Base-by-base conservation (phyloP, 1,140 invertebrate species). In the Drosophila insularis region DNA sequence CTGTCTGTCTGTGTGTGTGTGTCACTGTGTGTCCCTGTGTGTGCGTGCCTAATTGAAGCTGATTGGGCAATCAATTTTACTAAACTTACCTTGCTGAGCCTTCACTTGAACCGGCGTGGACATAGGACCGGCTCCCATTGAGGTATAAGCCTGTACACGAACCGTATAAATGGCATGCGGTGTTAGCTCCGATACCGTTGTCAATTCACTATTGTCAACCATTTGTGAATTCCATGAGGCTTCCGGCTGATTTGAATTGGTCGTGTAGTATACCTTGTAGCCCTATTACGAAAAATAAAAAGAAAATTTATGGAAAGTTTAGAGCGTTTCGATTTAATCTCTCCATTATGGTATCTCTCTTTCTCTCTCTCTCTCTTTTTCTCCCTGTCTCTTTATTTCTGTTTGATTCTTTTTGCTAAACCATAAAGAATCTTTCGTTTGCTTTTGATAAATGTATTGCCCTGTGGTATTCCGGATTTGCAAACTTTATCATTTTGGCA, bases 201-300 rank as follows among this genome's bases (percentile, higher is more conserved):
- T 98, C 80, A 99, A 92, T 82, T 97, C 96, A 91, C 96, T 98
- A 91, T 97, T 98, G 92, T 98, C 97, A 74, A 98, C 97, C 93
- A 96, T 95, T 93, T 98, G 97, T 7, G 96, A 96, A 71, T 97
- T 95, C 98, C 98, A 99, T 10, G 96, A 96, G 32, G 96, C 95
- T 92, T 98, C 95, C 4, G 96, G 95, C 54, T 97, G 95, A 77
- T 96, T 95, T 19, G 97, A 95, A 87, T 98, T 96, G 77, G 95
- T 96, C 7, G 98, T 99, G 93, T 98, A 99, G 92, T 97, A 99
- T 60, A 99, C 97, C 93, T 98, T 99, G 94, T 99, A 99, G 72
- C 97, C 98, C 98, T 99, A 72, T 68, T 11, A 55, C 14, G 55
- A 64, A 31, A 46, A 17, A 8, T 50, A 13, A 62, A 17, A 59